Evolutionary conservation across 2,888 invertebrate genomes (phyloP), one percentile per base, ranked within the genome.

Genomic region (Lamproptera curius): DNA sequence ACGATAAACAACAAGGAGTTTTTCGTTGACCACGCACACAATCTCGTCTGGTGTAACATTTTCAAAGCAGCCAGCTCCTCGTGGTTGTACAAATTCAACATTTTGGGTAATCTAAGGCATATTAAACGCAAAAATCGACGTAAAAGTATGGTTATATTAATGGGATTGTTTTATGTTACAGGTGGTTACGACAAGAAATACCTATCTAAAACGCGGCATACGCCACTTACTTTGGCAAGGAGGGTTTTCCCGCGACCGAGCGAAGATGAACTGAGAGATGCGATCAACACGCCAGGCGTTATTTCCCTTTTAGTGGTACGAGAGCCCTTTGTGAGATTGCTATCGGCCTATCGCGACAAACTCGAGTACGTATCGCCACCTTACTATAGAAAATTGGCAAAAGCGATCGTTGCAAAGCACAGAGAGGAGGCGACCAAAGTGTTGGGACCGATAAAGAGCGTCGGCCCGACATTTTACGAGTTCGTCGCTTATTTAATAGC

Each of bases 1-100:
- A 63, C 78, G 58, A 91, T 93, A 54, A 93, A 93, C 68, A 91
- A 90, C 56, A 92, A 92, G 88, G 93, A 93, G 71, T 93, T 93
- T 72, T 92, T 93, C 66, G 90, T 93, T 51, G 93, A 91, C 82
- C 67, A 91, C 84, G 67, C 63, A 45, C 91, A 93, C 59, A 91
- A 90, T 62, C 77, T 93, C 36, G 91, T 93, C 37, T 93, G 93
- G 93, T 93, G 93, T 67, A 93, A 93, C 67, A 90, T 93, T 56
- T 93, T 93, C 67, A 93, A 93, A 82, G 92, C 92, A 26, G 92
- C 92, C 16, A 94, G 94, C 60, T 93, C 93, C n/a, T 93, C 92
- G 6, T 94, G 94, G 94, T 89, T 94, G 81, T 93, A 93, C 73
- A 93, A 93, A 75, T 93, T 94, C 66, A 93, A 94, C 75, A 89